Percentiles rank a stretch among this genome's conserved stretches.
These are phyloP conservation scores for Phylloscopus whistleri DNA, from an alignment of 2,113 vertebrate genomes.

Conservation along the genomic window DNA sequence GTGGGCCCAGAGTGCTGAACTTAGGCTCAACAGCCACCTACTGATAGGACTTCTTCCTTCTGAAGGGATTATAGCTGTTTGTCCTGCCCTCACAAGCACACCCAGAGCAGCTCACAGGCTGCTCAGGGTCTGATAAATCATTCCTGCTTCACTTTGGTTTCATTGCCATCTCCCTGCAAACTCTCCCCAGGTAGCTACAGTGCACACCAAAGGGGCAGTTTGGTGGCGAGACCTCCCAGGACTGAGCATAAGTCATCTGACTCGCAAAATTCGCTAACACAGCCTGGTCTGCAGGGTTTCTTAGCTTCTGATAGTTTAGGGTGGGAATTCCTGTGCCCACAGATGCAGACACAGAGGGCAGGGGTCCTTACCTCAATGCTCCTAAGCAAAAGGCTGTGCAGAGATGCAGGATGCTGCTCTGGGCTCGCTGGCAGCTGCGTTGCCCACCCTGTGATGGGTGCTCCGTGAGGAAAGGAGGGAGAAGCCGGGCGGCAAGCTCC, in stretches of 20 bases:
- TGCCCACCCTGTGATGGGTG: neutral
- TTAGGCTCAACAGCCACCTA: neutral
- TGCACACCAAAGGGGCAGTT: neutral
- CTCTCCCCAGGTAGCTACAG: neutral
- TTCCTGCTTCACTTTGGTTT: neutral
- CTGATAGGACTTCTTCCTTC: neutral
- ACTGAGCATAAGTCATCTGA: neutral
- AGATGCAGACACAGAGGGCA: neutral
- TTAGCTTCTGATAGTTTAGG: neutral
- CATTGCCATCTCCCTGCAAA: neutral
- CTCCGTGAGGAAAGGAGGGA: neutral
- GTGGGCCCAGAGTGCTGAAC: neutral
- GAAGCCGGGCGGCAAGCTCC: neutral
- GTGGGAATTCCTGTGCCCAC: neutral
- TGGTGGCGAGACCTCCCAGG: neutral
- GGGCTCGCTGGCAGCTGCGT: neutral
- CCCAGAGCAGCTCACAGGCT: neutral
- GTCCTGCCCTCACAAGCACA: neutral
- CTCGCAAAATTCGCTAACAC: neutral
- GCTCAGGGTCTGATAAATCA: neutral
- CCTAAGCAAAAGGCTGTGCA: neutral
- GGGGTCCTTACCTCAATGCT: conserved; percentile 34
- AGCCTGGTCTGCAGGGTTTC: neutral
- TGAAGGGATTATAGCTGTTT: neutral
- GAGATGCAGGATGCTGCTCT: neutral